A percentile compares a stretch with the other conserved stretches of the same genome.
phyloP scores from a whole-genome alignment of 2,113 vertebrate species.

The Prietella phreatophila region DNA sequence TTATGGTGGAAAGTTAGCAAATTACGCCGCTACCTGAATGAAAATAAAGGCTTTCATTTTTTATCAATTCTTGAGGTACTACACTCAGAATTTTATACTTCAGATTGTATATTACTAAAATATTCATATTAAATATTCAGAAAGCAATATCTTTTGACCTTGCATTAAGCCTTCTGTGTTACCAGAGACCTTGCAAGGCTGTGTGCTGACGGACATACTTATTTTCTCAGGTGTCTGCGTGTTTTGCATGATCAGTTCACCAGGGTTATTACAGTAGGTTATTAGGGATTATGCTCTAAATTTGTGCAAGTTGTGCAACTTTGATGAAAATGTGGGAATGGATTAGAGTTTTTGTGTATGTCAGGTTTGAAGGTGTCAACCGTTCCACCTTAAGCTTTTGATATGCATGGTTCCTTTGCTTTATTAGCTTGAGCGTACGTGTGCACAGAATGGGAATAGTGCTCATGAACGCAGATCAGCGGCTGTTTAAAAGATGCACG shows the following conservation, averaged over 20 bases:
- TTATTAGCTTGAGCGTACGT: not conserved
- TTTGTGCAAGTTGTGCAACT: constrained; percentile 20
- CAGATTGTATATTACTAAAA: not conserved
- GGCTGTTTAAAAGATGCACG: constrained; percentile 32
- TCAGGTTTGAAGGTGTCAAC: constrained; percentile 1
- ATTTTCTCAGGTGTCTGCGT: not conserved
- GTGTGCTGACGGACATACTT: not conserved
- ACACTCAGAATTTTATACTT: not conserved
- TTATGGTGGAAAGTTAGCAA: not conserved
- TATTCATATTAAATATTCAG: not conserved
- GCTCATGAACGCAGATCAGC: not conserved
- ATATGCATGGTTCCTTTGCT: not conserved
- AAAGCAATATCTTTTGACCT: not conserved
- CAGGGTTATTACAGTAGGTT: not conserved
- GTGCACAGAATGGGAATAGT: not conserved
- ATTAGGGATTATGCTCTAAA: not conserved
- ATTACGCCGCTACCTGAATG: not conserved
- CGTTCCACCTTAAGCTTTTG: constrained; percentile 5
- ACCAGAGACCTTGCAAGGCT: not conserved
- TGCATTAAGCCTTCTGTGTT: not conserved
- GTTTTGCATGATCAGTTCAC: constrained; percentile 15
- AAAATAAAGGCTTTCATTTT: not conserved
- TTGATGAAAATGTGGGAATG: constrained; percentile 19
- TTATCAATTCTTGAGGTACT: not conserved
- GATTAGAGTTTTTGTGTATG: not conserved